A percentile compares a stretch with the other conserved stretches of the same genome.
These are phyloP conservation scores for Microctonus hyperodae DNA, from an alignment of 2,888 invertebrate species.

Conservation along the genomic window DNA sequence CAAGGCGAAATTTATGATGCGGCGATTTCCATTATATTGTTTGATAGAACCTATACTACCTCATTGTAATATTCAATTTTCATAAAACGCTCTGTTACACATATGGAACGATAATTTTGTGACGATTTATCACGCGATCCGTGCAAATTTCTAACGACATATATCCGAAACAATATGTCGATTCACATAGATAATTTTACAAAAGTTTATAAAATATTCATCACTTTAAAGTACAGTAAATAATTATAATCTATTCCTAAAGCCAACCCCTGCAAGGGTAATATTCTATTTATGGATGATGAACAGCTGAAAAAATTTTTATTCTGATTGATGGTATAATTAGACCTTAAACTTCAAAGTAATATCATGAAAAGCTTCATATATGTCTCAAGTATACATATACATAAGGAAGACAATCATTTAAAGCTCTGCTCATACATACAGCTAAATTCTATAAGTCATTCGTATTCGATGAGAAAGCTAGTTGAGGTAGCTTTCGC, in stretches of 20 bases:
- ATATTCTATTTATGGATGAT: not conserved
- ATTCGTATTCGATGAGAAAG: slow-evolving; percentile 5
- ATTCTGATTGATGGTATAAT: not conserved
- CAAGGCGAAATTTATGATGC: slow-evolving; percentile 9
- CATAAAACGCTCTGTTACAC: slow-evolving; percentile 23
- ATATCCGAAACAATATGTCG: no score
- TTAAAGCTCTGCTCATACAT: slow-evolving; percentile 25
- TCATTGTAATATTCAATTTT: slow-evolving; percentile 31
- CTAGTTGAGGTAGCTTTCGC: slow-evolving; percentile 11
- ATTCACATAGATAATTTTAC: no score
- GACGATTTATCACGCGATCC: slow-evolving; percentile 27
- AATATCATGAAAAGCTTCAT: slow-evolving; percentile 4
- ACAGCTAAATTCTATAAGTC: no score
- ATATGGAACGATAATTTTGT: slow-evolving; percentile 14
- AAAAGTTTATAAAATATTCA: not conserved
- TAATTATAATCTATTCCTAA: not conserved
- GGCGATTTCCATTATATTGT: slow-evolving; percentile 1
- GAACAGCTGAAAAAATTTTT: not conserved
- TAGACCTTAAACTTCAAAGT: not conserved
- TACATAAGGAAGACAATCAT: not conserved
- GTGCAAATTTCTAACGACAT: no score
- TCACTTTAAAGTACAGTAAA: not conserved
- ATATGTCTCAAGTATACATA: not conserved
- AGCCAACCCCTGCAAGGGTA: not conserved
- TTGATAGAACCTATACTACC: not conserved